Percentiles rank a stretch among this genome's conserved stretches.
Evolutionary conservation across 53 echinoderm and acorn worm genomes (phyloP).

Genomic region (Luidia sarsii): DNA sequence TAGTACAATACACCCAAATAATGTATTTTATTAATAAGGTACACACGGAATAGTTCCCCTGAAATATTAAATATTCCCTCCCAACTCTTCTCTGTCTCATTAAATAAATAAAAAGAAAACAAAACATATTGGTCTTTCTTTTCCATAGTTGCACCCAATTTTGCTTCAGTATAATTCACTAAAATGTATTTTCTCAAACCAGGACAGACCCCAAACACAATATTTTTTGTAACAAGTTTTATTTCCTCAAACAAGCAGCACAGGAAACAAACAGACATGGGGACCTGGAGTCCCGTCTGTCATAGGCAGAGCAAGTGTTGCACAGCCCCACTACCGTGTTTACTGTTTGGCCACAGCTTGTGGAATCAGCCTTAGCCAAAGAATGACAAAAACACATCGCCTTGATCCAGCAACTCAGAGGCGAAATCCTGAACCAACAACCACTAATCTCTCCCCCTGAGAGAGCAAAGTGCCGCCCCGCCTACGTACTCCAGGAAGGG

Average conservation of each 20-base stretch:
- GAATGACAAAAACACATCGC: constrained; percentile 43
- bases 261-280: constrained; percentile 18
- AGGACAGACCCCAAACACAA: neutral
- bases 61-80: no score
- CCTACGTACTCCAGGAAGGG: neutral
- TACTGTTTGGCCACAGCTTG: constrained; percentile 48
- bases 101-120: no score
- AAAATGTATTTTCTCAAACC: no score
- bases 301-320: constrained; percentile 30
- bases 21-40: no score
- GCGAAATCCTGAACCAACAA: constrained; percentile 43
- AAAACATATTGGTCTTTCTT: no score
- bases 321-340: neutral
- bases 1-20: no score
- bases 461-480: constrained; percentile 9
- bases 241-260: constrained; percentile 44
- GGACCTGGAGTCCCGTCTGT: constrained; percentile 28
- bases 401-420: constrained; percentile 37
- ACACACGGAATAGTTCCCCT: no score
- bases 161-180: no score
- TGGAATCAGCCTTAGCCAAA: constrained; percentile 33
- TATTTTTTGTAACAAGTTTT: constrained; percentile 32
- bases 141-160: no score
- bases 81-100: no score
- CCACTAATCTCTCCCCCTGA: constrained; percentile 30